Evolutionary conservation across 64 coral and sea anemone species (phyloP).

Genomic region (Acropora tenuis): DNA sequence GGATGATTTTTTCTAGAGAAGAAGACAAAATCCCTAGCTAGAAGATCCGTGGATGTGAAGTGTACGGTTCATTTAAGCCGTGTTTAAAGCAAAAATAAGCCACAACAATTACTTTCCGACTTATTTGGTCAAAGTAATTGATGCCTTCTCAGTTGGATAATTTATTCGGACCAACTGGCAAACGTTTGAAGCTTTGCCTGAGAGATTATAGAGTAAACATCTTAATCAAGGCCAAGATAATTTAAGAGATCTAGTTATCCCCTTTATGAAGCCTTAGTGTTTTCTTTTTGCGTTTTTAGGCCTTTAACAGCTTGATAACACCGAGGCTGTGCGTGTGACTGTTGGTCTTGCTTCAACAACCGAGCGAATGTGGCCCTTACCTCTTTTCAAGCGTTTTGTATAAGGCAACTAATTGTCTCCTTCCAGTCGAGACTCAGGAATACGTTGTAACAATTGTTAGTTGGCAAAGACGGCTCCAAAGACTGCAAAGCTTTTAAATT

Average conservation of each 20-base stretch:
- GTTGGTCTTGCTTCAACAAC: too few species aligned
- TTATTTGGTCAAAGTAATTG: not conserved
- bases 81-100: not conserved
- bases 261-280: not conserved
- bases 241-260: not conserved
- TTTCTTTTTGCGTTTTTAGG: not conserved
- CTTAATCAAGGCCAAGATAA: not conserved
- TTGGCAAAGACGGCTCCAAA: too few species aligned
- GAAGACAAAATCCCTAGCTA: not conserved
- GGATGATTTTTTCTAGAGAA: too few species aligned
- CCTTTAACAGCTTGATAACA: too few species aligned
- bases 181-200: not conserved
- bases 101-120: not conserved
- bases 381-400: too few species aligned
- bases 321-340: too few species aligned
- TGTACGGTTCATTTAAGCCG: not conserved
- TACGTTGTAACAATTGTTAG: too few species aligned
- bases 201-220: not conserved
- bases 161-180: too few species aligned
- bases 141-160: too few species aligned
- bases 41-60: not conserved
- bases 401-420: not conserved
- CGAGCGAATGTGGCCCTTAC: too few species aligned
- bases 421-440: too few species aligned
- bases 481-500: too few species aligned